phyloP scores from a whole-genome alignment of 2,797 vertebrate genomes.

The Acridotheres tristis region DNA sequence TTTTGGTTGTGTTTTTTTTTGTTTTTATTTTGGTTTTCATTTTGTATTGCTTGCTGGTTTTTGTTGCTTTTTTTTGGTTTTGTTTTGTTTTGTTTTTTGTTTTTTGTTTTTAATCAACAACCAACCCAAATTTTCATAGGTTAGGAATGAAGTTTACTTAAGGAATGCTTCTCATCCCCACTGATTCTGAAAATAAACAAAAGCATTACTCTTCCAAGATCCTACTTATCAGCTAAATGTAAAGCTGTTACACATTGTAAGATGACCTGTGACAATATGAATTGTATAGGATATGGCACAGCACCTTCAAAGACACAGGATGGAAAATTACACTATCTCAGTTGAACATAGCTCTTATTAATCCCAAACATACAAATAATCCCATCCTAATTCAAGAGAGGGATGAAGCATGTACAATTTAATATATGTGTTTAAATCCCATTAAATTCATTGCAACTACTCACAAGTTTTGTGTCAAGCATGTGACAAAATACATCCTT shows the following conservation, averaged over 20 bases:
- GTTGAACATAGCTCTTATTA: not conserved
- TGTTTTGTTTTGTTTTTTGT: fast-evolving
- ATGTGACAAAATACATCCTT: not conserved
- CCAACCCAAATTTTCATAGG: not conserved
- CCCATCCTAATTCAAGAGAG: not conserved
- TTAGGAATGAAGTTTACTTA: not conserved
- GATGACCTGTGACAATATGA: not conserved
- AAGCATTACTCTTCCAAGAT: not conserved
- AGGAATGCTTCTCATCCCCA: not conserved
- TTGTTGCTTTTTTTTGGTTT: too few relatives aligned
- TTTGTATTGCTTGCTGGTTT: not conserved
- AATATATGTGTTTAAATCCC: not conserved
- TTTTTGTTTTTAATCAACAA: not conserved
- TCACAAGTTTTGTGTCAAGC: not conserved
- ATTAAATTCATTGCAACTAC: not conserved
- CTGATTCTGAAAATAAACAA: not conserved
- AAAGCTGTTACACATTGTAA: not conserved
- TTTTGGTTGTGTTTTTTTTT: fast-evolving
- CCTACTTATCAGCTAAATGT: not conserved
- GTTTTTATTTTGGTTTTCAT: fast-evolving
- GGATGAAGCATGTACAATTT: not conserved
- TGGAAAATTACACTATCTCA: not conserved
- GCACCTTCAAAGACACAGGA: not conserved
- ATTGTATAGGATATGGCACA: not conserved
- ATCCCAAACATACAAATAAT: not conserved